phyloP scores from a whole-genome alignment of 2,113 vertebrate genomes.

The Notothenia coriiceps region DNA sequence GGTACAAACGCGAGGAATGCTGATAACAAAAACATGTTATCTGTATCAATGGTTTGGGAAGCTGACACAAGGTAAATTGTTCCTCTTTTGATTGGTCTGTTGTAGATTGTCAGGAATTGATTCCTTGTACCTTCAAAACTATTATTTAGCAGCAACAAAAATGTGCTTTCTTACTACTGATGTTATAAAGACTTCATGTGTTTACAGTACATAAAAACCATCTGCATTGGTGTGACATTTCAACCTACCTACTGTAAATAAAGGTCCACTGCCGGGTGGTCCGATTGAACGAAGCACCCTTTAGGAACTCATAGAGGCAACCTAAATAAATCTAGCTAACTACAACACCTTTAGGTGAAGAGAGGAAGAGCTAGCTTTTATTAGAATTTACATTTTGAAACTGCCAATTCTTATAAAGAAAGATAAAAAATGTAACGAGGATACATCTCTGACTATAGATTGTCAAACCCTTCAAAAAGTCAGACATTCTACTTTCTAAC shows the following conservation, averaged over 20 bases:
- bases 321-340: constrained; percentile 31
- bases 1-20: constrained; percentile 24
- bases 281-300: constrained; percentile 13
- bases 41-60: constrained; percentile 26
- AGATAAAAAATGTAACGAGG: not conserved
- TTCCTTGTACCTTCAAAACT: not conserved
- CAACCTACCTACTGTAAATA: not conserved
- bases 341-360: constrained; percentile 29
- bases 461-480: constrained; percentile 22
- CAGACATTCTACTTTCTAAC: constrained; percentile 20
- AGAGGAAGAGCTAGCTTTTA: not conserved
- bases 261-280: not conserved
- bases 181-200: not conserved
- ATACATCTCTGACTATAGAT: constrained; percentile 33
- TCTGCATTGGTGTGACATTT: constrained; percentile 15
- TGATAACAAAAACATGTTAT: not conserved
- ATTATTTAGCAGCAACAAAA: constrained; percentile 1
- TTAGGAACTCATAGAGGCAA: constrained; percentile 9
- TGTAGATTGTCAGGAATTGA: constrained; percentile 39
- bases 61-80: not conserved
- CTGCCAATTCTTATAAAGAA: constrained; percentile 24
- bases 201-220: constrained; percentile 2
- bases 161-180: constrained; percentile 32
- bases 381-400: constrained; percentile 57
- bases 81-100: not conserved